Percentiles rank a stretch among this genome's conserved stretches.
Conservation (phyloP, 2,888 invertebrate species). For the Gymnocheta viridis region DNA sequence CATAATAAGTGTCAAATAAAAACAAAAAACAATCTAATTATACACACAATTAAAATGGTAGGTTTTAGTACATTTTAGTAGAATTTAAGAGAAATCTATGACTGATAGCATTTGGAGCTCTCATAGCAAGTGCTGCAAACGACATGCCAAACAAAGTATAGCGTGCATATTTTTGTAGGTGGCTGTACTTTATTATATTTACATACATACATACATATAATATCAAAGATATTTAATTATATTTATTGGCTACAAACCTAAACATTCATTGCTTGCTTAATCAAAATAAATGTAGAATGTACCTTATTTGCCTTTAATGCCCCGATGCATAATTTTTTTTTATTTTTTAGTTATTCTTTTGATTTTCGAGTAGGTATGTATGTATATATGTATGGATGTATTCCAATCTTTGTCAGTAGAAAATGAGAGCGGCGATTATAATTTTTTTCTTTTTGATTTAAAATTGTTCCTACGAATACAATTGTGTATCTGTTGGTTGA, state of each 20-base stretch:
- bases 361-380: slow-evolving; percentile 28
- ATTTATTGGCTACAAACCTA: slow-evolving; percentile 15
- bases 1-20: too few relatives aligned
- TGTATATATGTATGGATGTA: too few relatives aligned
- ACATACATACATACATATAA: too few relatives aligned
- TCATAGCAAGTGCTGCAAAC: neutral
- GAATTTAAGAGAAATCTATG: too few relatives aligned
- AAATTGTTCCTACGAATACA: slow-evolving; percentile 11
- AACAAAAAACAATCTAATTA: too few relatives aligned
- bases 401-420: slow-evolving; percentile 5
- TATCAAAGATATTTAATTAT: slow-evolving; percentile 14
- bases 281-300: neutral
- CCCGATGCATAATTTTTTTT: neutral
- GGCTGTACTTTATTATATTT: neutral
- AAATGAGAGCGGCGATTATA: slow-evolving; percentile 23
- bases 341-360: slow-evolving; percentile 18
- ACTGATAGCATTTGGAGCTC: neutral
- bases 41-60: too few relatives aligned
- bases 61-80: too few relatives aligned
- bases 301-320: neutral
- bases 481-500: slow-evolving; percentile 40
- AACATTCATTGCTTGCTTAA: slow-evolving; percentile 3
- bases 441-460: neutral
- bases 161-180: neutral
- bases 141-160: neutral